Evolutionary conservation across 2,797 vertebrate genomes (phyloP).

Genomic region (Gymnocypris eckloni): DNA sequence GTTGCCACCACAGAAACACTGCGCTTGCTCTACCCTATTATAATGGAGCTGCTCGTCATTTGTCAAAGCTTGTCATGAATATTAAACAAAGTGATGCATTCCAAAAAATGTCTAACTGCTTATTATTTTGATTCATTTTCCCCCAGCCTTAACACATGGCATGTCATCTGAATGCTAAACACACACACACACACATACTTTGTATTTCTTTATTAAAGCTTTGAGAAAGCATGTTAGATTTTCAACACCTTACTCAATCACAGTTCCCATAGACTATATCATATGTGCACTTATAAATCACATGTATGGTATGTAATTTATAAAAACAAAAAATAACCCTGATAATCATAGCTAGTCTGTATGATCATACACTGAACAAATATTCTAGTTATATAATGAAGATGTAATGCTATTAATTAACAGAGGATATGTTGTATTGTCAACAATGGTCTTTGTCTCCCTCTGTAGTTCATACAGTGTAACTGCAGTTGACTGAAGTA

Average conservation of each 20-base stretch:
- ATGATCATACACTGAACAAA: background rate
- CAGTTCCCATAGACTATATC: background rate
- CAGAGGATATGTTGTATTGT: background rate
- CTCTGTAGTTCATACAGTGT: slow-evolving; percentile 4
- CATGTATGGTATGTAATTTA: background rate
- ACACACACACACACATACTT: background rate
- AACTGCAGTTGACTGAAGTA: background rate
- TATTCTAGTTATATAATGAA: background rate
- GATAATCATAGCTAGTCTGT: background rate
- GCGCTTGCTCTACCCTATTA: slow-evolving; percentile 35
- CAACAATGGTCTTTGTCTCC: slow-evolving; percentile 31
- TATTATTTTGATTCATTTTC: background rate
- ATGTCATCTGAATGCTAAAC: background rate
- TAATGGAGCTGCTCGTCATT: slow-evolving; percentile 36
- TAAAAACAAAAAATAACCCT: background rate
- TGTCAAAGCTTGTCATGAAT: slow-evolving; percentile 50
- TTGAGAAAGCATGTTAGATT: background rate
- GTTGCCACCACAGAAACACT: slow-evolving; percentile 21
- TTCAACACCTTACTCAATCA: background rate
- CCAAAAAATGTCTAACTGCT: slow-evolving; percentile 3
- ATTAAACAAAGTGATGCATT: slow-evolving; percentile 51
- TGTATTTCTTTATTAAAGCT: background rate
- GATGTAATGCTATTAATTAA: background rate
- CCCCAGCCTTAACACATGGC: background rate
- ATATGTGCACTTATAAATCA: background rate